phyloP scores from a whole-genome alignment of 2,113 vertebrate species.

The Cyanistes caeruleus region DNA sequence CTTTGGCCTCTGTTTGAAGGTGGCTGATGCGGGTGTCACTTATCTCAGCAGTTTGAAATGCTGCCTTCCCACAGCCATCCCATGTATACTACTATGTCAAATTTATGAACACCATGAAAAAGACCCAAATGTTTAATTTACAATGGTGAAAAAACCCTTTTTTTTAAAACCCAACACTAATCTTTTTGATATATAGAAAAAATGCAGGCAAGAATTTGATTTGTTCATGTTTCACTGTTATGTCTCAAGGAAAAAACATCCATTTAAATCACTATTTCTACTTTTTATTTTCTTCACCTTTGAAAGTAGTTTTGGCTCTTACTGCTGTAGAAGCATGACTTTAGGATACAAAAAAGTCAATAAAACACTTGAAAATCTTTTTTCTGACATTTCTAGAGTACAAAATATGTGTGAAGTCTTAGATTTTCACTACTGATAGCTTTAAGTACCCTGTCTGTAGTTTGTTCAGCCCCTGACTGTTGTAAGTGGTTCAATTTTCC shows the following conservation, averaged over 20 bases:
- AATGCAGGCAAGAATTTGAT: not conserved
- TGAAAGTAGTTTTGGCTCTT: not conserved
- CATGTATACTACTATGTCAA: not conserved
- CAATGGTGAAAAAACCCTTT: not conserved
- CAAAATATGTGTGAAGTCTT: not conserved
- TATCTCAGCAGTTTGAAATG: not conserved
- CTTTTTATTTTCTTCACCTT: not conserved
- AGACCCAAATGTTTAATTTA: not conserved
- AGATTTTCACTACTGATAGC: not conserved
- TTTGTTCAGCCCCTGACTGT: constrained; percentile 1
- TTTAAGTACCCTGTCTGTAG: not conserved
- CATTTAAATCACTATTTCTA: not conserved
- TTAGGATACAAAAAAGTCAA: not conserved
- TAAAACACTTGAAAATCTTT: not conserved
- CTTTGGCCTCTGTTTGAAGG: not conserved
- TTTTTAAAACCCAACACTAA: not conserved
- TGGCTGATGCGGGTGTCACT: not conserved
- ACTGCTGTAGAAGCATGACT: not conserved
- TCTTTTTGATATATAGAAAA: not conserved
- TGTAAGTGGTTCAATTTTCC: not conserved
- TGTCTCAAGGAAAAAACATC: rapidly evolving
- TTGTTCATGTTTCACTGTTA: not conserved
- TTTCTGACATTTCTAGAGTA: not conserved
- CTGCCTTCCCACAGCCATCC: not conserved
- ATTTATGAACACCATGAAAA: not conserved